A percentile compares a stretch with the other conserved stretches of the same genome.
phyloP scores from a whole-genome alignment of 2,113 vertebrate genomes.

The Cephalopterus ornatus region DNA sequence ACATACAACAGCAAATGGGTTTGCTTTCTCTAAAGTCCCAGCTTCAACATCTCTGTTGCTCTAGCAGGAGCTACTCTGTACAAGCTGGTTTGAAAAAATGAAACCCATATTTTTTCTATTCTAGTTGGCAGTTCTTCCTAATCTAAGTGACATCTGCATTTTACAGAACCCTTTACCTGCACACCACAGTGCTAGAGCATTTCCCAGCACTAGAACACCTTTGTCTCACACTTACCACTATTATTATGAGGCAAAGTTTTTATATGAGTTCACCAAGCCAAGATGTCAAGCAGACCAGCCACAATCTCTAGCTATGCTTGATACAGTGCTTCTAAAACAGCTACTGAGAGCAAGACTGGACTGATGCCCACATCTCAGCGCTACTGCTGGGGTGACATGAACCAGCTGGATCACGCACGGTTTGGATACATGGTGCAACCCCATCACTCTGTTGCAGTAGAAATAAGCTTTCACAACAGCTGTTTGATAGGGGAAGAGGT shows the following conservation, averaged over 20 bases:
- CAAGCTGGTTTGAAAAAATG: background rate
- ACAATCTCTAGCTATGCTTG: background rate
- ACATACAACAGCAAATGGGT: background rate
- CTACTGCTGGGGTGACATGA: background rate
- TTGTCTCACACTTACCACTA: background rate
- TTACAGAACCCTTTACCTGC: background rate
- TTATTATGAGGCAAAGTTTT: background rate
- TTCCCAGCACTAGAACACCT: background rate
- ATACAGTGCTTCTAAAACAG: background rate
- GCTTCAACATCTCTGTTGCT: background rate
- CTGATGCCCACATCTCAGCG: background rate
- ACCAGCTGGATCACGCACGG: accelerated
- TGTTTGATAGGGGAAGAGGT: background rate
- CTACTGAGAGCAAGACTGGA: background rate
- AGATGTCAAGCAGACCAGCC: background rate
- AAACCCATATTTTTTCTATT: background rate
- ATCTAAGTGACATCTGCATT: background rate
- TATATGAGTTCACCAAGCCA: background rate
- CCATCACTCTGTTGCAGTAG: background rate
- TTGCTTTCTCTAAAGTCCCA: background rate
- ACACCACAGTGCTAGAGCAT: background rate
- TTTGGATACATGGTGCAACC: background rate
- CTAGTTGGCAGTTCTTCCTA: background rate
- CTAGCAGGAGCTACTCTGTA: background rate
- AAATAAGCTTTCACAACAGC: background rate